These are phyloP conservation scores for Taenioides sp. DNA, from an alignment of 2,797 vertebrate species.

Conservation along the genomic window DNA sequence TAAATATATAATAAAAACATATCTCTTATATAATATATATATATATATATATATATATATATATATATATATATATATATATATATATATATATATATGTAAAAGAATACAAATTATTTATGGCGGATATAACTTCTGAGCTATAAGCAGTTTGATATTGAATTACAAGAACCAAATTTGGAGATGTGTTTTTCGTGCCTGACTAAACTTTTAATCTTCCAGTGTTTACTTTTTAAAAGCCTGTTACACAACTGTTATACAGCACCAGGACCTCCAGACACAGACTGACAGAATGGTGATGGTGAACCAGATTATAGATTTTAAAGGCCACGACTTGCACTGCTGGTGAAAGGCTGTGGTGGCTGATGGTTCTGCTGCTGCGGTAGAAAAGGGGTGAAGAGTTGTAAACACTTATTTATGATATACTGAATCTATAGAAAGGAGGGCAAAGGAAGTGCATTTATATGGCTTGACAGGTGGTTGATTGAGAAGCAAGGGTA, in stretches of 20 bases:
- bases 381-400: not conserved
- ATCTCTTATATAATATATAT: too few species aligned
- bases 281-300: too few species aligned
- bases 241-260: too few species aligned
- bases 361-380: not conserved
- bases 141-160: not conserved
- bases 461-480: not conserved
- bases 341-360: not conserved
- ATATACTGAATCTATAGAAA: not conserved
- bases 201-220: slow-evolving; percentile 18
- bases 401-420: not conserved
- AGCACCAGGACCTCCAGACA: too few species aligned
- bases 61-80: too few species aligned
- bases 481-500: not conserved
- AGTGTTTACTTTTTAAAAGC: slow-evolving; percentile 9
- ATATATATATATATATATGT: too few species aligned
- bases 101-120: too few species aligned
- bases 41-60: too few species aligned
- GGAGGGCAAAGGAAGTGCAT: not conserved
- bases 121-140: slow-evolving; percentile 8
- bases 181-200: slow-evolving; percentile 18
- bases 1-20: too few species aligned
- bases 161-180: slow-evolving; percentile 12
- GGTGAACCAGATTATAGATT: too few species aligned
- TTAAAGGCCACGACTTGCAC: too few species aligned